phyloP scores from a whole-genome alignment of 2,888 invertebrate genomes.

The Drosophila putrida region DNA sequence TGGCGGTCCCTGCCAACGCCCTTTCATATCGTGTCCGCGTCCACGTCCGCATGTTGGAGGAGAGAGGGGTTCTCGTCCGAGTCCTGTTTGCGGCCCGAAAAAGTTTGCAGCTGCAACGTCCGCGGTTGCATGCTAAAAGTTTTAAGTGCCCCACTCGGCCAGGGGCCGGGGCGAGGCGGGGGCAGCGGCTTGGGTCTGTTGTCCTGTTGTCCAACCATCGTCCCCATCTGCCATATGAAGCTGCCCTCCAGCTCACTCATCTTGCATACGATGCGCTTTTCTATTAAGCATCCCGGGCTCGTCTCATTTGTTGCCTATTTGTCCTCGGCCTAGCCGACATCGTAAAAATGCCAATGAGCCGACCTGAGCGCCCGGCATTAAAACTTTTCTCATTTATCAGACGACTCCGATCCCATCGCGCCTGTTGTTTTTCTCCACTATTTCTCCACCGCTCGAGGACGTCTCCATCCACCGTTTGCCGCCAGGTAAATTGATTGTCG shows the following conservation, averaged over 20 bases:
- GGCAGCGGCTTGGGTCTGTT: no score
- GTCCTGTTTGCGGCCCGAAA: constrained; percentile 39
- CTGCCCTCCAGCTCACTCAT: constrained; percentile 22
- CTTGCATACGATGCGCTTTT: constrained; percentile 73
- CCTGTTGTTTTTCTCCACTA: background rate
- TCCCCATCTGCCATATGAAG: background rate
- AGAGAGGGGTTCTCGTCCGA: background rate
- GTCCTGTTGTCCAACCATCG: background rate
- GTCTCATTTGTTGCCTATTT: constrained; percentile 77
- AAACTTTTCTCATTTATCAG: constrained; percentile 79
- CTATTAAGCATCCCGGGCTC: constrained; percentile 72
- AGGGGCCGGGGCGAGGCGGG: no score
- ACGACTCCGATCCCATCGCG: background rate
- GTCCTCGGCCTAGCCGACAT: constrained; percentile 64
- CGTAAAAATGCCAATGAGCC: constrained; percentile 79
- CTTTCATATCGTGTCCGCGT: constrained; percentile 27
- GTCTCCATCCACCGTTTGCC: constrained; percentile 26
- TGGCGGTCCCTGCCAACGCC: constrained; percentile 35
- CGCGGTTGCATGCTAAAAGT: constrained; percentile 75
- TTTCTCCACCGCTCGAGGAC: background rate
- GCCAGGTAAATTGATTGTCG: constrained; percentile 76
- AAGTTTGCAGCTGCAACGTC: constrained; percentile 60
- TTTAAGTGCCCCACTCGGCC: constrained; percentile 72
- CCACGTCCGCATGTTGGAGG: constrained; percentile 7
- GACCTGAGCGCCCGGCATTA: constrained; percentile 72